A percentile compares a stretch with the other conserved stretches of the same genome.
Conservation (phyloP, 2,797 vertebrate genomes). For the Danio tinwini region DNA sequence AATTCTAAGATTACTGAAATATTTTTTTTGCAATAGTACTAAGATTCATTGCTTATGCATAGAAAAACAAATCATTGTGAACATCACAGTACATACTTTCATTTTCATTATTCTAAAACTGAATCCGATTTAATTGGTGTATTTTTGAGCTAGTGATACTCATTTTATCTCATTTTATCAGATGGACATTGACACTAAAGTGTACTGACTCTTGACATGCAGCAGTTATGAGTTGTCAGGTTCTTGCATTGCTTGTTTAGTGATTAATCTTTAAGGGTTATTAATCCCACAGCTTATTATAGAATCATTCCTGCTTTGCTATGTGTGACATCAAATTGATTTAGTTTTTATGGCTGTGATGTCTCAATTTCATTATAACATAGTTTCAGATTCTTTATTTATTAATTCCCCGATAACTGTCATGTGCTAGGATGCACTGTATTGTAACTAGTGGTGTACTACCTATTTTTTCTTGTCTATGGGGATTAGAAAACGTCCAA, state of each 20-base stretch:
- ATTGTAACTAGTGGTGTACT: not conserved
- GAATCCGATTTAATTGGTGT: not conserved
- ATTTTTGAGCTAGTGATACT: not conserved
- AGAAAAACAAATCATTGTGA: not conserved
- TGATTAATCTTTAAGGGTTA: not conserved
- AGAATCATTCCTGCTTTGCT: not conserved
- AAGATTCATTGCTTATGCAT: too few species aligned
- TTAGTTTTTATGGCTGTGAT: not conserved
- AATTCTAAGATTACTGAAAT: not conserved
- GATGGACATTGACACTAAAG: not conserved
- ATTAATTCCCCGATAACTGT: not conserved
- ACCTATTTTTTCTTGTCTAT: too few species aligned
- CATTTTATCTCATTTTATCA: not conserved
- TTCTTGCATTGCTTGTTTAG: not conserved
- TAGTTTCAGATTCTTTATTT: not conserved
- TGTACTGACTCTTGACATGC: not conserved
- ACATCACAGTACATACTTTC: not conserved
- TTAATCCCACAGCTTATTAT: not conserved
- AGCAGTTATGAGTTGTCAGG: not conserved
- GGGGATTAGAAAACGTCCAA: too few species aligned
- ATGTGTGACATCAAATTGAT: too few species aligned
- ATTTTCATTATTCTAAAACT: conserved; percentile 10
- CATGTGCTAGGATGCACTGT: not conserved
- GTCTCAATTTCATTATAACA: not conserved
- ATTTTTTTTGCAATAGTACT: not conserved